Percentiles rank a stretch among this genome's conserved stretches.
These are phyloP conservation scores for Agrypnia vestita DNA, from an alignment of 1,140 invertebrate species.

Conservation along the genomic window DNA sequence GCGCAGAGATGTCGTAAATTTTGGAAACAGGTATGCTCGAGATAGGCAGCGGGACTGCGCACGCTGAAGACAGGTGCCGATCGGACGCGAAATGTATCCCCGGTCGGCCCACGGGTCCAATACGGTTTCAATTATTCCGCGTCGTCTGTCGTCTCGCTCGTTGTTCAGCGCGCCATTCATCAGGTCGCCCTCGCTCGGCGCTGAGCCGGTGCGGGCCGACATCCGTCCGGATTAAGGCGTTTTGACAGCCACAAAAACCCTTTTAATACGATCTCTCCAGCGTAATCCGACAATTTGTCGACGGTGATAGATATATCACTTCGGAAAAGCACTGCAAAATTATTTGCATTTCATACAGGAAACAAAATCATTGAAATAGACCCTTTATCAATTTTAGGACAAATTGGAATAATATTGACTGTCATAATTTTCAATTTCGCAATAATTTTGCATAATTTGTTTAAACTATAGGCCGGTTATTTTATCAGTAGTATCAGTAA, in stretches of 20 bases:
- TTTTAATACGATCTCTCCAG: background rate
- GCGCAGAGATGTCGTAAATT: background rate
- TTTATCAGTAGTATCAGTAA: too few relatives aligned
- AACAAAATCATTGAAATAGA: too few relatives aligned
- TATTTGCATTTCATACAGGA: too few relatives aligned
- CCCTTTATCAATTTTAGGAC: too few relatives aligned
- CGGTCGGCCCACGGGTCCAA: background rate
- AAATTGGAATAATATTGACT: too few relatives aligned
- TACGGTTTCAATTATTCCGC: conserved; percentile 55
- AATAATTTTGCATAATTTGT: too few relatives aligned
- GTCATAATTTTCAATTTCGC: too few relatives aligned
- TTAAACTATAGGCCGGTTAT: too few relatives aligned
- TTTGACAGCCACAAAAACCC: conserved; percentile 1
- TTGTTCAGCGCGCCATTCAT: conserved; percentile 28
- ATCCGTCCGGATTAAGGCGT: background rate
- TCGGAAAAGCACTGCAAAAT: too few relatives aligned
- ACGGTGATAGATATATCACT: too few relatives aligned
- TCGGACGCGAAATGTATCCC: conserved; percentile 1
- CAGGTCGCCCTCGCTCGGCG: conserved; percentile 42
- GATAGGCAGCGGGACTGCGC: background rate
- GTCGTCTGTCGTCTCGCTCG: conserved; percentile 11
- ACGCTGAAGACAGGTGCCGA: conserved; percentile 22
- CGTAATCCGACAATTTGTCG: too few relatives aligned
- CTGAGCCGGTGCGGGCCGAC: conserved; percentile 1
- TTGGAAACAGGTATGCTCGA: background rate